A percentile compares a stretch with the other conserved stretches of the same genome.
Conservation (phyloP, 2,797 vertebrate genomes). For the Salarias fasciatus region DNA sequence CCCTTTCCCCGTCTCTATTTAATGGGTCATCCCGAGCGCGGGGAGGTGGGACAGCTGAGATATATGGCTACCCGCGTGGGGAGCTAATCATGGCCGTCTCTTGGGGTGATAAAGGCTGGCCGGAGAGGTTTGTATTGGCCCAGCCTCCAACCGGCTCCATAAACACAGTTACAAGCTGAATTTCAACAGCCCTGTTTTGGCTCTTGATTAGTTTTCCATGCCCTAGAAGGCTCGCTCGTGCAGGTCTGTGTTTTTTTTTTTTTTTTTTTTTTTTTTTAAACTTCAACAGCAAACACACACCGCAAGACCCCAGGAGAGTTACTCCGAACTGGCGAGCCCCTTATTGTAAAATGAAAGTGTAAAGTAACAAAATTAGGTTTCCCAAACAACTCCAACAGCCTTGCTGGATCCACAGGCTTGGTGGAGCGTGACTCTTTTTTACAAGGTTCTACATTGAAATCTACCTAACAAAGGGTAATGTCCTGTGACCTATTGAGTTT, state of each 20-base stretch:
- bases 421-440: slow-evolving; percentile 58
- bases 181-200: slow-evolving; percentile 67
- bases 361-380: slow-evolving; percentile 69
- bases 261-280: slow-evolving; percentile 29
- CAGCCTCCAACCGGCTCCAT: slow-evolving; percentile 60
- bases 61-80: slow-evolving; percentile 62
- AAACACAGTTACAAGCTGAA: slow-evolving; percentile 71
- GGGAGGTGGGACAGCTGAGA: slow-evolving; percentile 62
- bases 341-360: slow-evolving; percentile 66
- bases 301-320: slow-evolving; percentile 43
- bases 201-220: slow-evolving; percentile 66
- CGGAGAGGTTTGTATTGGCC: slow-evolving; percentile 64
- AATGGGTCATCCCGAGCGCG: slow-evolving; percentile 65
- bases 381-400: slow-evolving; percentile 30
- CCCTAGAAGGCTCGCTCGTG: slow-evolving; percentile 41
- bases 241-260: slow-evolving; percentile 21
- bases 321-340: slow-evolving; percentile 20
- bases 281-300: slow-evolving; percentile 32
- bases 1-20: slow-evolving; percentile 64
- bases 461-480: slow-evolving; percentile 71
- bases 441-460: slow-evolving; percentile 52
- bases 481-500: slow-evolving; percentile 75
- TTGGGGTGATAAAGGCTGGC: slow-evolving; percentile 72
- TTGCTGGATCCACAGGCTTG: slow-evolving; percentile 46
- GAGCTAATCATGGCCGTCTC: slow-evolving; percentile 76